A percentile compares a stretch with the other conserved stretches of the same genome.
Evolutionary conservation across 92 coral and sea anemone species (phyloP).

Genomic region (Pocillopora meandrina): DNA sequence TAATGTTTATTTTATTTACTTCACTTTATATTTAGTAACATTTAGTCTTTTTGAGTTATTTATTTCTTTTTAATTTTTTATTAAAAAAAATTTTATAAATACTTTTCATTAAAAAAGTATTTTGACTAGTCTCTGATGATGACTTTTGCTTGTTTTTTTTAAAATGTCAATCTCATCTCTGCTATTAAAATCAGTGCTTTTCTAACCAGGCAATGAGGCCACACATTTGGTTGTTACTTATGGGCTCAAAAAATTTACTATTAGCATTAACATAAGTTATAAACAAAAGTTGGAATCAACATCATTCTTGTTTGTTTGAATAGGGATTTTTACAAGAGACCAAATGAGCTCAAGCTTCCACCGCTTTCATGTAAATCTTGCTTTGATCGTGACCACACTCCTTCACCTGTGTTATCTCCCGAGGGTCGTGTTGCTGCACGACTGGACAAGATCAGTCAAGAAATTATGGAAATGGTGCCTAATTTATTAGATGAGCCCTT

Average conservation of each 20-base stretch:
- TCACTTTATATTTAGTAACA: too few relatives aligned
- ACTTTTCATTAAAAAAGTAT: too few relatives aligned
- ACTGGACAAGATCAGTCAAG: slow-evolving; percentile 87
- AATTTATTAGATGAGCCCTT: slow-evolving; percentile 83
- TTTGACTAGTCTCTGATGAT: not conserved
- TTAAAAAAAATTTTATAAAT: too few relatives aligned
- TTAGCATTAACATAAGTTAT: too few relatives aligned
- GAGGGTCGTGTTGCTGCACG: slow-evolving; percentile 94
- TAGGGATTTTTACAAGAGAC: slow-evolving; percentile 35
- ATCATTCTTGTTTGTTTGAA: not conserved
- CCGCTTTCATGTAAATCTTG: not conserved
- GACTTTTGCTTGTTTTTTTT: not conserved
- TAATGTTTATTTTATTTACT: too few relatives aligned
- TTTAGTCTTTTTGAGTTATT: not conserved
- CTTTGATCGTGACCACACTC: slow-evolving; percentile 33
- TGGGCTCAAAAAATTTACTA: too few relatives aligned
- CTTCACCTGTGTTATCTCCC: slow-evolving; percentile 95
- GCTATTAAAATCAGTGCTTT: too few relatives aligned
- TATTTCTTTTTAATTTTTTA: too few relatives aligned
- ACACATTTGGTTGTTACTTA: too few relatives aligned
- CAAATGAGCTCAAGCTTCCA: slow-evolving; percentile 56
- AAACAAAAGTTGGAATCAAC: too few relatives aligned
- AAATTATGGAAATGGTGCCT: slow-evolving; percentile 81
- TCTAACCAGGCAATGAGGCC: too few relatives aligned
- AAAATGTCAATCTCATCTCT: not conserved